A percentile compares a stretch with the other conserved stretches of the same genome.
These are phyloP conservation scores for Carassius auratus DNA, from an alignment of 2,113 vertebrate genomes.

Conservation along the genomic window DNA sequence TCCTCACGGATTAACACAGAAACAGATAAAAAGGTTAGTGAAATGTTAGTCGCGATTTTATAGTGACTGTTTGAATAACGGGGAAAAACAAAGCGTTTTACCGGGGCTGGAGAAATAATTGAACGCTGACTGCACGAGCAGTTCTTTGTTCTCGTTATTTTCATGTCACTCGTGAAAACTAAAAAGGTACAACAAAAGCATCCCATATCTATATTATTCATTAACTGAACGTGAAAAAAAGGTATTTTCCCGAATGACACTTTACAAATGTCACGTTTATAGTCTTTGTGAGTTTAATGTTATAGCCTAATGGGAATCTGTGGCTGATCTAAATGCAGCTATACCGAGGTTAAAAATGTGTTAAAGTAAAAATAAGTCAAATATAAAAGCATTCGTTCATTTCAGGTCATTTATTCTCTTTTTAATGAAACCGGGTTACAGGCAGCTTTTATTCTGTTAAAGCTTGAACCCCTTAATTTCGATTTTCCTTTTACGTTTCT, in stretches of 20 bases:
- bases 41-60: neutral
- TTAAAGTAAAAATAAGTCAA: neutral
- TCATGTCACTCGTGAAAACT: neutral
- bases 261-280: neutral
- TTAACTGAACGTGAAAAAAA: neutral
- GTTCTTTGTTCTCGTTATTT: constrained; percentile 31
- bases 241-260: neutral
- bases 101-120: neutral
- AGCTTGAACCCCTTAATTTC: neutral
- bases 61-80: neutral
- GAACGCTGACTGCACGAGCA: neutral
- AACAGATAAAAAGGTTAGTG: constrained; percentile 69
- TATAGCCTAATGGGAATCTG: neutral
- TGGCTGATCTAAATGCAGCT: neutral
- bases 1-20: constrained; percentile 36
- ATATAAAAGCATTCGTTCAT: neutral
- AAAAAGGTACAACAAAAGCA: neutral
- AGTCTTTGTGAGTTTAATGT: neutral
- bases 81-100: neutral
- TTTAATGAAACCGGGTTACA: neutral
- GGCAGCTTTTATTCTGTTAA: neutral
- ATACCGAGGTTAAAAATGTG: neutral
- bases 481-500: neutral
- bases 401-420: no score
- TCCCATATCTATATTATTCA: neutral